phyloP scores from a whole-genome alignment of 2,888 invertebrate genomes.

The Epicampocera succincta region DNA sequence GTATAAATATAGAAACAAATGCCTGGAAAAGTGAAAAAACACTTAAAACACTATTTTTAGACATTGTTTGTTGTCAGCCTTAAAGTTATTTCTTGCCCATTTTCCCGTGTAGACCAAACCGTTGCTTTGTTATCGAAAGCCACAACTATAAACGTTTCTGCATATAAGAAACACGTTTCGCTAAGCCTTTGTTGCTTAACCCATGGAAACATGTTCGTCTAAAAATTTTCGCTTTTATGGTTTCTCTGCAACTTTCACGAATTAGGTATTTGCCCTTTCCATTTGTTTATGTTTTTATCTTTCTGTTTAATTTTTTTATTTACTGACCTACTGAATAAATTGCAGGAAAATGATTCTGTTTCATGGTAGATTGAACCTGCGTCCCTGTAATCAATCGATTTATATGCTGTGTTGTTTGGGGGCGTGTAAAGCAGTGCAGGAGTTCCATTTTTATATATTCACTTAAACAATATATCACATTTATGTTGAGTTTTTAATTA shows the following conservation, averaged over 20 bases:
- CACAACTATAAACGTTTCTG: too few species aligned
- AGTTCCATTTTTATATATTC: background rate
- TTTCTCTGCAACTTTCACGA: too few species aligned
- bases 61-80: too few species aligned
- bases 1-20: too few species aligned
- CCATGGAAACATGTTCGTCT: too few species aligned
- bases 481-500: background rate
- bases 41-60: too few species aligned
- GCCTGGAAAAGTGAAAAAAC: too few species aligned
- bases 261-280: background rate
- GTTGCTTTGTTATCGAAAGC: too few species aligned
- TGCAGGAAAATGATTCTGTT: slow-evolving; percentile 81
- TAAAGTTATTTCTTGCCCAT: too few species aligned
- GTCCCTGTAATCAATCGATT: slow-evolving; percentile 81
- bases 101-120: too few species aligned
- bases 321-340: slow-evolving; percentile 74
- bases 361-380: slow-evolving; percentile 81
- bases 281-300: background rate
- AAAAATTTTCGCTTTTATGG: too few species aligned
- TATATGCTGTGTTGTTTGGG: slow-evolving; percentile 75
- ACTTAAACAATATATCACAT: background rate
- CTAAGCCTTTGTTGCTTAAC: background rate
- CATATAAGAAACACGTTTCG: too few species aligned
- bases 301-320: slow-evolving; percentile 6
- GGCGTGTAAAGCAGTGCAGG: background rate